Evolutionary conservation across 1,140 invertebrate genomes (phyloP), one percentile per base, ranked within the genome.

Genomic region (Saccostrea glomerata): DNA sequence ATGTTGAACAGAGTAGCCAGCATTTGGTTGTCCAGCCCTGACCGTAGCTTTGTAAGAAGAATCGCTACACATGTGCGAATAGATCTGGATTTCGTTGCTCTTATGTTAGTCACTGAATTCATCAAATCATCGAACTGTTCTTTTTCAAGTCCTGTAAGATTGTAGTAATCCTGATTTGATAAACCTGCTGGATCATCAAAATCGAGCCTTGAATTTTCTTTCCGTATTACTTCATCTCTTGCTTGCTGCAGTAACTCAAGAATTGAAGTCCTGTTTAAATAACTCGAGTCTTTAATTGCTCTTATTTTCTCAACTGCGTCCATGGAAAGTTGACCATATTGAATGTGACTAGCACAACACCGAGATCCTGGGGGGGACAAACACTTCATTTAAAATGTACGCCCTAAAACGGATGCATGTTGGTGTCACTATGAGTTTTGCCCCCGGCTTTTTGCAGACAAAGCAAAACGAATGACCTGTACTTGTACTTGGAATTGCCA

Each of bases 11-110:
- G 17, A 20, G 58, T 73, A 23, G 58, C 25, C 15, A 88, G 55
- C 17, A 88, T 20, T n/a, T 54, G 47, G 60, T 88, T 88, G 36
- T 82, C 25, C 7, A 88, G 6, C 56, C 77, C 73, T 11, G 73
- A 82, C 47, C 47, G 47, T 47, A 47, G 6, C 47, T 36, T 9
- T 2, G 47, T 47, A 47, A 47, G 47, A 47, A 47, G 47, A 47
- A 47, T 47, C 47, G 47, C 47, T 47, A 47, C 47, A 47, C 47
- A 47, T 47, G 47, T 47, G 47, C 47, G 5, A 47, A 47, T 47
- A 47, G 6, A 47, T 47, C 47, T 47, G 47, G 47, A 47, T 5
- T 47, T 47, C 5, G 47, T 47, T 47, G 47, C 6, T 47, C 47
- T 47, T 47, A 47, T 47, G 47, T 47, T 47, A 47, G 6, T 47